These are phyloP conservation scores for Synanceia verrucosa DNA, from an alignment of 2,797 vertebrate genomes.

Conservation along the genomic window DNA sequence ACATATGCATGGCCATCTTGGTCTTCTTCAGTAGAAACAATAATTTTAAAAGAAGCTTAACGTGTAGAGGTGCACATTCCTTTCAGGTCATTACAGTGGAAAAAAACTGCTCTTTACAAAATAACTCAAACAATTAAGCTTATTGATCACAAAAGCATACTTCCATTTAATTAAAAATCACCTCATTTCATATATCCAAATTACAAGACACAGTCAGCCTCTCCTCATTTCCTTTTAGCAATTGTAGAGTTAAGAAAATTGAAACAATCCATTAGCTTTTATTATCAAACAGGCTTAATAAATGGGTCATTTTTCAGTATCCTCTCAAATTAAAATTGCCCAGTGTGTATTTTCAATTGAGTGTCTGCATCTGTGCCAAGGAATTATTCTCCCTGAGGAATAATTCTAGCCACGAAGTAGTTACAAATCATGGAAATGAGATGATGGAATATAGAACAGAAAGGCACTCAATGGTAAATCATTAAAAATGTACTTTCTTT, in stretches of 20 bases:
- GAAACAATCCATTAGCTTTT: slow-evolving; percentile 72
- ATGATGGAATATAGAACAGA: slow-evolving; percentile 78
- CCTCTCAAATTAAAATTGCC: slow-evolving; percentile 77
- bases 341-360: slow-evolving; percentile 75
- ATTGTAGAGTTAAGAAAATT: slow-evolving; percentile 68
- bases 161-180: slow-evolving; percentile 56
- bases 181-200: slow-evolving; percentile 56
- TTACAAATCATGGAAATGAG: slow-evolving; percentile 83
- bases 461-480: slow-evolving; percentile 75
- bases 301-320: slow-evolving; percentile 74
- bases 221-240: slow-evolving; percentile 55
- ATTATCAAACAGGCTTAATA: slow-evolving; percentile 76
- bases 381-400: slow-evolving; percentile 74
- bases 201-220: slow-evolving; percentile 46
- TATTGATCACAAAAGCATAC: slow-evolving; percentile 27
- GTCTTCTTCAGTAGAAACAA: slow-evolving; percentile 6
- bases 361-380: slow-evolving; percentile 65
- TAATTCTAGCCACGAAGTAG: slow-evolving; percentile 71
- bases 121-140: slow-evolving; percentile 23
- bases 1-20: neutral
- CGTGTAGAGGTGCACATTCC: neutral
- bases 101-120: slow-evolving; percentile 13
- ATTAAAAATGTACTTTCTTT: slow-evolving; percentile 76
- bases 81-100: neutral
- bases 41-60: neutral